Conservation (phyloP, 2,113 vertebrate genomes). For the Cyprinodon variegatus region DNA sequence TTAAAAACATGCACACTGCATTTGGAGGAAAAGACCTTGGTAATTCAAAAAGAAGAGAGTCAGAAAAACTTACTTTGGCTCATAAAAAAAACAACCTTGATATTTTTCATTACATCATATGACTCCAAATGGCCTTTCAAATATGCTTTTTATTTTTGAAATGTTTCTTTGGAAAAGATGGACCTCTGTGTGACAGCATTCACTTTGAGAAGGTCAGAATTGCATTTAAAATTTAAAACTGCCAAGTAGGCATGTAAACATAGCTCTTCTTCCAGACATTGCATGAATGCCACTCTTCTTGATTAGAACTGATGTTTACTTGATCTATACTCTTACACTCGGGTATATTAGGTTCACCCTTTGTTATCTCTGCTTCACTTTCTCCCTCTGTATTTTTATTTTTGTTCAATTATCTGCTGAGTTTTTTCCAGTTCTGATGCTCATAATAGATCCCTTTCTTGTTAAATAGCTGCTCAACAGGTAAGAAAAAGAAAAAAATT, state of each 20-base stretch:
- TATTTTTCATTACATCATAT: neutral
- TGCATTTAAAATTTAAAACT: constrained; percentile 9
- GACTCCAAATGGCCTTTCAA: neutral
- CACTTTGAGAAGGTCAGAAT: constrained; percentile 12
- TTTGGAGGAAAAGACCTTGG: constrained; percentile 58
- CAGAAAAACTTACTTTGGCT: neutral
- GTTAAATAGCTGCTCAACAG: constrained; percentile 8
- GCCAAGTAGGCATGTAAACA: constrained; percentile 5
- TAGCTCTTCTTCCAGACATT: constrained; percentile 18
- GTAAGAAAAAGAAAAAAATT: constrained; percentile 4
- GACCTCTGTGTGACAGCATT: constrained; percentile 23
- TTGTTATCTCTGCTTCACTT: constrained; percentile 32
- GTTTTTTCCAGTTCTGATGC: neutral
- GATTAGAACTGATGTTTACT: constrained; percentile 50
- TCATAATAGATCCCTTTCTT: constrained; percentile 53
- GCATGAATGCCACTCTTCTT: constrained; percentile 34
- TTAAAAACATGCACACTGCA: constrained; percentile 21
- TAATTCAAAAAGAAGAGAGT: constrained; percentile 33
- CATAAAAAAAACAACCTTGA: neutral
- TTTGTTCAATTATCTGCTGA: neutral
- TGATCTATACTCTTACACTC: constrained; percentile 23
- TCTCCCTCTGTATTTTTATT: constrained; percentile 24
- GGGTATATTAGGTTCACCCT: constrained; percentile 31
- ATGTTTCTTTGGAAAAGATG: constrained; percentile 52
- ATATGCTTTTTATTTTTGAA: constrained; percentile 18